A percentile compares a stretch with the other conserved stretches of the same genome.
phyloP scores from a whole-genome alignment of 2,113 vertebrate species.

The Salvelinus namaycush region DNA sequence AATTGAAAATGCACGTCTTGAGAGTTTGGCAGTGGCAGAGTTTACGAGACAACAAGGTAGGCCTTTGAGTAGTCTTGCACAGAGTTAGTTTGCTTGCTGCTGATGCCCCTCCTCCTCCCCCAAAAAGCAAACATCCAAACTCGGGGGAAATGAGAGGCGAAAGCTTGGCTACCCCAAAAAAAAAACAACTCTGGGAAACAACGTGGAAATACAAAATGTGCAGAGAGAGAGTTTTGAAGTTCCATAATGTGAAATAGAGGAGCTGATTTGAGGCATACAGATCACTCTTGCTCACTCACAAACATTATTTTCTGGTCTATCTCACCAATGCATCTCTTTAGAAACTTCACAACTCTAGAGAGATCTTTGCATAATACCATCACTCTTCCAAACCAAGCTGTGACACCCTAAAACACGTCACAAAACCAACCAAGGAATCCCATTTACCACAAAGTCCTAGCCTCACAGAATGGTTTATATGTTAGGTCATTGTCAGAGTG shows the following conservation, averaged over 20 bases:
- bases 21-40: constrained; percentile 38
- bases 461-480: not conserved
- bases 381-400: too few species aligned
- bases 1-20: constrained; percentile 29
- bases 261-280: constrained; percentile 16
- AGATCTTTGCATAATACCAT: too few species aligned
- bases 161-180: constrained; percentile 49
- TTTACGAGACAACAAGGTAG: constrained; percentile 62
- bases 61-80: constrained; percentile 58
- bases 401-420: too few species aligned
- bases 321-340: too few species aligned
- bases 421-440: too few species aligned
- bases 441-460: not conserved
- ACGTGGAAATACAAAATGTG: constrained; percentile 39
- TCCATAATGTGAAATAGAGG: constrained; percentile 32
- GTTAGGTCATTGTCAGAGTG: too few species aligned
- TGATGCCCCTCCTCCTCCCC: constrained; percentile 43
- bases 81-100: constrained; percentile 46
- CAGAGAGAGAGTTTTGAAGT: not conserved
- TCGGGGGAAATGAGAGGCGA: constrained; percentile 57
- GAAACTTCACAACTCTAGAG: too few species aligned
- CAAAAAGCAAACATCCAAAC: constrained; percentile 61
- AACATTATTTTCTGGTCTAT: too few species aligned
- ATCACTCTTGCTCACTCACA: not conserved
- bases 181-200: constrained; percentile 43